phyloP scores from a whole-genome alignment of 2,113 vertebrate species.

The Martes martes region DNA sequence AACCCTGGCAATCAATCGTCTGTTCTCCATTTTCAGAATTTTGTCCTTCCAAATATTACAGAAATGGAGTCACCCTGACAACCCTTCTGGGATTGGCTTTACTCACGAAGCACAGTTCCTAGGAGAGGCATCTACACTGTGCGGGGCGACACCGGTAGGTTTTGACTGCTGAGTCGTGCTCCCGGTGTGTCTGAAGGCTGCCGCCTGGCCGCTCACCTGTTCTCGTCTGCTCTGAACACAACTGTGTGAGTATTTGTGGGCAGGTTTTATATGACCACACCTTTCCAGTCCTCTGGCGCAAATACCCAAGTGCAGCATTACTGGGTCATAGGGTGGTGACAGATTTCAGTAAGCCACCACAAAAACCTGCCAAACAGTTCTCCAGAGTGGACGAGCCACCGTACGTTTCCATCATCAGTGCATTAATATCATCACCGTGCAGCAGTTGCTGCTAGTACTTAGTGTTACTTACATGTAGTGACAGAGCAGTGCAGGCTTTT shows the following conservation, averaged over 20 bases:
- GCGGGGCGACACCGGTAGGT: fast-evolving
- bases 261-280: background rate
- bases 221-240: background rate
- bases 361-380: background rate
- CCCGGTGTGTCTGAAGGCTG: fast-evolving
- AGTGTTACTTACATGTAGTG: background rate
- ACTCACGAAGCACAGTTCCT: background rate
- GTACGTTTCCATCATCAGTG: background rate
- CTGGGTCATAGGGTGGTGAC: fast-evolving
- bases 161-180: background rate
- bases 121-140: fast-evolving
- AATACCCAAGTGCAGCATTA: no score
- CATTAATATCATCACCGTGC: no score
- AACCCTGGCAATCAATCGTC: background rate
- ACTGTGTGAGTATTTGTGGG: background rate
- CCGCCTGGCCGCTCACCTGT: background rate
- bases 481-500: background rate
- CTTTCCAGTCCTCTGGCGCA: background rate
- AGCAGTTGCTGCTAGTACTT: no score
- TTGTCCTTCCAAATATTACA: background rate
- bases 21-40: background rate
- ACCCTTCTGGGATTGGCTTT: background rate
- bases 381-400: background rate
- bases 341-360: background rate
- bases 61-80: no score